Conservation (phyloP, 2,888 invertebrate genomes). For the Rhogogaster chlorosoma region DNA sequence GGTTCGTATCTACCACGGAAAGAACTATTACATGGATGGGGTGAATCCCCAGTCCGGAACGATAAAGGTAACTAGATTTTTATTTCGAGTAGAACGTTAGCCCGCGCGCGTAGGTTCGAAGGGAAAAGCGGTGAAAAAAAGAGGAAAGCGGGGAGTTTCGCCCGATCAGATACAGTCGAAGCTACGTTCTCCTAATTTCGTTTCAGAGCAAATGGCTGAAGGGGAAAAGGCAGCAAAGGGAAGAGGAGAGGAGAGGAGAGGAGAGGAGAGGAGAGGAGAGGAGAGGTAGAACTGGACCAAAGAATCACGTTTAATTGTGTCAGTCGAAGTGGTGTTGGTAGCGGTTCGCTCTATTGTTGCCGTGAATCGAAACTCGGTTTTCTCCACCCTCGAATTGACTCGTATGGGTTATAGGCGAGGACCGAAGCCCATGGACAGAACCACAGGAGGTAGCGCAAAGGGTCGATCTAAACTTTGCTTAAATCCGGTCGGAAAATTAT, state of each 20-base stretch:
- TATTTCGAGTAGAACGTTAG: slow-evolving; percentile 14
- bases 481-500: slow-evolving; percentile 43
- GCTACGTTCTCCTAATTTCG: slow-evolving; percentile 16
- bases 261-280: too few species aligned
- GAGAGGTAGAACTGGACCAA: background rate
- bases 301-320: slow-evolving; percentile 30
- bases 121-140: background rate
- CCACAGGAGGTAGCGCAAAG: background rate
- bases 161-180: slow-evolving; percentile 15
- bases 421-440: background rate
- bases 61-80: slow-evolving; percentile 46
- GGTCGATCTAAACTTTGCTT: slow-evolving; percentile 36
- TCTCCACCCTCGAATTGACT: slow-evolving; percentile 26
- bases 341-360: slow-evolving; percentile 16
- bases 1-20: background rate
- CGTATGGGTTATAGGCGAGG: background rate
- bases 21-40: background rate
- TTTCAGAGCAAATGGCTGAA: background rate
- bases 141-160: background rate
- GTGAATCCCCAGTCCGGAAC: background rate
- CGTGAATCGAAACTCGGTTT: slow-evolving; percentile 16
- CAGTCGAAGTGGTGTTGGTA: background rate
- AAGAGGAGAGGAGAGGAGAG: background rate
- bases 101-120: background rate
- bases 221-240: background rate